Percentiles rank a stretch among this genome's conserved stretches.
These are phyloP conservation scores for Ecdyonurus torrentis DNA, from an alignment of 2,888 invertebrate species.

Conservation along the genomic window DNA sequence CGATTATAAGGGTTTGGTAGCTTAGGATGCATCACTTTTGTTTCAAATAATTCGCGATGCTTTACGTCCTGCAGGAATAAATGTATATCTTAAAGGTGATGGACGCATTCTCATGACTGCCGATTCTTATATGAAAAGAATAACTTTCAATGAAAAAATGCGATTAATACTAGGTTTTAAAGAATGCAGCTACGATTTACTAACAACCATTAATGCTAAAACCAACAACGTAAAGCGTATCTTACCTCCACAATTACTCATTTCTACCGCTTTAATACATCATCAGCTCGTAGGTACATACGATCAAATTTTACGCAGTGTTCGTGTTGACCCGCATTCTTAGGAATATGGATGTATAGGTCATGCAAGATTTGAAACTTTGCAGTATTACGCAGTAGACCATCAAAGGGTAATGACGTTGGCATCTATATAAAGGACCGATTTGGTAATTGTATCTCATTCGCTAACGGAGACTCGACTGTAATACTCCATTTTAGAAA, in stretches of 20 bases:
- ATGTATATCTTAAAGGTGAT: too few relatives aligned
- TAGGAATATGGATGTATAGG: background rate
- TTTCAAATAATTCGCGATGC: too few relatives aligned
- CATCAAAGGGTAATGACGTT: background rate
- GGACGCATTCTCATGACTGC: too few relatives aligned
- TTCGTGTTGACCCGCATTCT: slow-evolving; percentile 11
- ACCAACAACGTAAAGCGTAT: background rate
- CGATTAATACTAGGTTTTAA: background rate
- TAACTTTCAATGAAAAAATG: too few relatives aligned
- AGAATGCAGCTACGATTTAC: background rate
- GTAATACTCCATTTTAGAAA: background rate
- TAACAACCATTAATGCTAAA: background rate
- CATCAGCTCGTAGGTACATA: slow-evolving; percentile 16
- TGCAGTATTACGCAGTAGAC: background rate
- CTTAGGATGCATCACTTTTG: too few relatives aligned
- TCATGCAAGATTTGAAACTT: background rate
- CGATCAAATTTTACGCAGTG: slow-evolving; percentile 16
- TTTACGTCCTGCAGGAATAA: too few relatives aligned
- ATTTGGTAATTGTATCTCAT: background rate
- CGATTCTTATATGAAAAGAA: too few relatives aligned
- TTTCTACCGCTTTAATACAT: slow-evolving; percentile 17
- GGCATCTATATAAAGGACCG: background rate
- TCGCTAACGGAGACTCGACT: background rate
- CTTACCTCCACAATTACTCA: slow-evolving; percentile 12
- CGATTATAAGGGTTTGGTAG: too few relatives aligned